Evolutionary conservation across 1,140 invertebrate species (phyloP).

Genomic region (Alviniconcha marisindica): DNA sequence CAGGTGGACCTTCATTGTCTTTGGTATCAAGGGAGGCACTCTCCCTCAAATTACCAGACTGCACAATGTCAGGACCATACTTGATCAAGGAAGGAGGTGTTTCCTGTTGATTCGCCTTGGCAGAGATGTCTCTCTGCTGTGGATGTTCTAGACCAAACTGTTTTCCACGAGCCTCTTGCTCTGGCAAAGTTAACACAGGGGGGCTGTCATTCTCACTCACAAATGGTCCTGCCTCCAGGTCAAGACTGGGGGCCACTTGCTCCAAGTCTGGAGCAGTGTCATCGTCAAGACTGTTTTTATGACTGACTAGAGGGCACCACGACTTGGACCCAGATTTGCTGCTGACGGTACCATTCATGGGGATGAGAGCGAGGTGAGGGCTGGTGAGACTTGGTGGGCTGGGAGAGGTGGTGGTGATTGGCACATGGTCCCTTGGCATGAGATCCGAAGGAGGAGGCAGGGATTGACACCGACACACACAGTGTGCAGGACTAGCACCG

Average conservation of each 20-base stretch:
- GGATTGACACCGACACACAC: conserved; percentile 24
- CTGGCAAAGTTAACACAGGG: conserved; percentile 13
- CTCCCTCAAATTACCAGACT: too few species aligned
- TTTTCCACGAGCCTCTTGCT: conserved; percentile 3
- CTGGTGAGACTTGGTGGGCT: background rate
- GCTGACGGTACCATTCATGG: conserved; percentile 11
- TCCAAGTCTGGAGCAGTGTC: conserved; percentile 31
- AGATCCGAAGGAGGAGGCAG: conserved; percentile 21
- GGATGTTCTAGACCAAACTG: conserved; percentile 6
- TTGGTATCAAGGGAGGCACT: background rate
- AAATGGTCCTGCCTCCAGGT: background rate
- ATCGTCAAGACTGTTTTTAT: background rate
- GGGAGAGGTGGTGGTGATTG: background rate
- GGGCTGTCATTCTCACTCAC: conserved; percentile 15
- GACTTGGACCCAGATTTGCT: background rate
- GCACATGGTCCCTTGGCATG: background rate
- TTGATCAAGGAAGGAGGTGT: conserved; percentile 1
- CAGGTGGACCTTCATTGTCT: conserved; percentile 24
- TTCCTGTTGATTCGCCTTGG: background rate
- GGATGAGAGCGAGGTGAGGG: background rate
- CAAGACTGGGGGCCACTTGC: conserved; percentile 7
- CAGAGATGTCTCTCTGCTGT: too few species aligned
- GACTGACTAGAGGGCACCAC: conserved; percentile 18
- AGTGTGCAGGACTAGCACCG: conserved; percentile 14
- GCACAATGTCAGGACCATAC: too few species aligned